phyloP scores from a whole-genome alignment of 1,140 invertebrate genomes.

The Habropoda laboriosa region DNA sequence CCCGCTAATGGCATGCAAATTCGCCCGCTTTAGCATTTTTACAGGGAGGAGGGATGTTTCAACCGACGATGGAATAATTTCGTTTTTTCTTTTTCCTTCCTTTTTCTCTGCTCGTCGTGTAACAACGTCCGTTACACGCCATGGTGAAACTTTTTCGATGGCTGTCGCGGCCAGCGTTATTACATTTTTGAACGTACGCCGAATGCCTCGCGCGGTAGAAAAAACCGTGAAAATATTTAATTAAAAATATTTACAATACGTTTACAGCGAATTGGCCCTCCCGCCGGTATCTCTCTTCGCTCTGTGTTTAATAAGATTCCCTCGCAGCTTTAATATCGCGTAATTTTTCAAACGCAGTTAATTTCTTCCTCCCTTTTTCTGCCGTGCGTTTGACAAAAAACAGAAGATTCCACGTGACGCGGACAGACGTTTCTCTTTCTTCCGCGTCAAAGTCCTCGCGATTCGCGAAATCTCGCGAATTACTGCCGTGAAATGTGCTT shows the following conservation, averaged over 20 bases:
- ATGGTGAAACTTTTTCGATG: neutral
- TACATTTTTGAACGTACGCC: constrained; percentile 13
- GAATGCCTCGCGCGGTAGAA: constrained; percentile 6
- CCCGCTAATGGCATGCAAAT: constrained; percentile 54
- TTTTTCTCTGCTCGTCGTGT: too few species aligned
- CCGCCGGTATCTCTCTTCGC: neutral
- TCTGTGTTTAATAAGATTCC: neutral
- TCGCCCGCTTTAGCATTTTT: constrained; percentile 42
- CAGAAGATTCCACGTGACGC: neutral
- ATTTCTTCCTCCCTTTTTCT: neutral
- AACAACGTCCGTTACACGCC: neutral
- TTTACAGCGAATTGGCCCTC: neutral
- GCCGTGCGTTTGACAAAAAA: neutral
- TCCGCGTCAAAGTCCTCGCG: neutral
- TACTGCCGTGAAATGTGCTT: neutral
- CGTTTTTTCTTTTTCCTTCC: too few species aligned
- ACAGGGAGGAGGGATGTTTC: neutral
- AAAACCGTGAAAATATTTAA: constrained; percentile 17
- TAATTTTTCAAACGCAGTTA: neutral
- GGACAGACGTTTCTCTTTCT: neutral
- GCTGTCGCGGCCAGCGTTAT: neutral
- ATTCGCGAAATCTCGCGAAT: neutral
- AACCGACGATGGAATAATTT: neutral
- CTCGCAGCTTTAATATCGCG: neutral
- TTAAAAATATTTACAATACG: constrained; percentile 29